A percentile compares a stretch with the other conserved stretches of the same genome.
Evolutionary conservation across 2,888 invertebrate genomes (phyloP).

Genomic region (Ophion slaviceki): DNA sequence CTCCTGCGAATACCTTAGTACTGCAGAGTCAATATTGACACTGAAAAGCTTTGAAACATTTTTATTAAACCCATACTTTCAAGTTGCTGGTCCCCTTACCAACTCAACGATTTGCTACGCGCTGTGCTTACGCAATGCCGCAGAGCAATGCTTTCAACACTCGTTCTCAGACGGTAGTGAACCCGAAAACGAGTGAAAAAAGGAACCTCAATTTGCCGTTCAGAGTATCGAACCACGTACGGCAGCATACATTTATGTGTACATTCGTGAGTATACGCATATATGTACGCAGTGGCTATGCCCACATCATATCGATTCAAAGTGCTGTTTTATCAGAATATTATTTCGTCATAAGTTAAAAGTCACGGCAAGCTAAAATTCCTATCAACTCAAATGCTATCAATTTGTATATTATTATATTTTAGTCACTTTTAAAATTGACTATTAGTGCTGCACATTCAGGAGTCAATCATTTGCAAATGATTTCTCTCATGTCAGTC

Average conservation of each 20-base stretch:
- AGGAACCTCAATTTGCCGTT: neutral
- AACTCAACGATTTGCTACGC: neutral
- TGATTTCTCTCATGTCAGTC: neutral
- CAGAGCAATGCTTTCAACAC: neutral
- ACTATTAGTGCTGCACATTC: neutral
- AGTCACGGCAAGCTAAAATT: neutral
- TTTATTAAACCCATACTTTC: neutral
- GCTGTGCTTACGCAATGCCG: neutral
- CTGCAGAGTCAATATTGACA: too few species aligned
- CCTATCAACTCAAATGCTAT: neutral
- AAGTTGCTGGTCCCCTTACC: neutral
- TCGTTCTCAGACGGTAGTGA: neutral
- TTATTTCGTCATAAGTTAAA: neutral
- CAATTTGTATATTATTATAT: neutral
- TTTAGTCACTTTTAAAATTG: neutral
- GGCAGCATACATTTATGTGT: neutral
- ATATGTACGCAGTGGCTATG: neutral
- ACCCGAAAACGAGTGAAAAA: neutral
- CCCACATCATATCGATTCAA: neutral
- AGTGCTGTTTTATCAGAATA: neutral
- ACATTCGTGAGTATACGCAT: neutral
- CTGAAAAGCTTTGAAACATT: neutral
- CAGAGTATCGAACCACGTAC: neutral
- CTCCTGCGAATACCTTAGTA: too few species aligned
- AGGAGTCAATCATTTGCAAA: neutral